phyloP scores from a whole-genome alignment of 2,113 vertebrate genomes.

The Morone chrysops region DNA sequence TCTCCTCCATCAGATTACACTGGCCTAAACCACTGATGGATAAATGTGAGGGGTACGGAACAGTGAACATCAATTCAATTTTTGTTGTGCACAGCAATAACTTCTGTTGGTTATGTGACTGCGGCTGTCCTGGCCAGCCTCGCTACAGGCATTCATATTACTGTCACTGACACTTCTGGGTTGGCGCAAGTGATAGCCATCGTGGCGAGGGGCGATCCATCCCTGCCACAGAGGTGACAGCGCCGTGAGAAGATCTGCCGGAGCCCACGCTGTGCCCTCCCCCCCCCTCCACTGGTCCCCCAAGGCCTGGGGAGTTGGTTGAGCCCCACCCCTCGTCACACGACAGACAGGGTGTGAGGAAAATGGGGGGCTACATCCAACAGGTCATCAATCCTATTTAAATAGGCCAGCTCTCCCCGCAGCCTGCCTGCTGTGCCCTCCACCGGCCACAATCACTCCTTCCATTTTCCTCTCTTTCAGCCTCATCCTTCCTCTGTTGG shows the following conservation, averaged over 20 bases:
- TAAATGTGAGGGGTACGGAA: constrained; percentile 67
- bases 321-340: constrained; percentile 7
- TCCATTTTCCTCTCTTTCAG: constrained; percentile 52
- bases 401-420: constrained; percentile 75
- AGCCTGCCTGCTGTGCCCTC: constrained; percentile 68
- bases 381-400: constrained; percentile 84
- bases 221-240: constrained; percentile 37
- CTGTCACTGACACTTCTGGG: constrained; percentile 80
- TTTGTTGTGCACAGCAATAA: constrained; percentile 66
- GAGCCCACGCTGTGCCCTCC: constrained; percentile 24
- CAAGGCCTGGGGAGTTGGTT: constrained; percentile 45
- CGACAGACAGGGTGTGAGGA: constrained; percentile 24
- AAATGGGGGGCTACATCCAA: constrained; percentile 50
- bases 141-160: constrained; percentile 57
- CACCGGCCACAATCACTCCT: constrained; percentile 68
- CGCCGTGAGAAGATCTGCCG: constrained; percentile 12
- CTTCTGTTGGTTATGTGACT: constrained; percentile 63
- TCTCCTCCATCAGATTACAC: constrained; percentile 60
- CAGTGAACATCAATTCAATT: constrained; percentile 71
- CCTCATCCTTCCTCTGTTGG: neutral
- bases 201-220: constrained; percentile 67
- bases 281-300: neutral
- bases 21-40: constrained; percentile 62
- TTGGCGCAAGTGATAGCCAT: constrained; percentile 76
- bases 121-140: constrained; percentile 47